Percentiles rank a stretch among this genome's conserved stretches.
Conservation (phyloP, 2,888 invertebrate genomes). For the Neelides folsomi region DNA sequence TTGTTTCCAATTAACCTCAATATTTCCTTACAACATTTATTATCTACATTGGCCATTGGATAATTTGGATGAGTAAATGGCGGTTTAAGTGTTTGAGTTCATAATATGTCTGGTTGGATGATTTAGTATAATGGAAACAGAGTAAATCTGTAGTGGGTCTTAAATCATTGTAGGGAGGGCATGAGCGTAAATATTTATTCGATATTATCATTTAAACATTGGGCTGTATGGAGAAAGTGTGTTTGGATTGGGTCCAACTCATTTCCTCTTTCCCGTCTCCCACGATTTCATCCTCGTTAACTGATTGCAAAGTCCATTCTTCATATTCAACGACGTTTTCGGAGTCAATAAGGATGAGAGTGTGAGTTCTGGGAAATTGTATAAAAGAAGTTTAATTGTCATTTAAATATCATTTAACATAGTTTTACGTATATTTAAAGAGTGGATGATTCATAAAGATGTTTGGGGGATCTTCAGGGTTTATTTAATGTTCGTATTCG, state of each 20-base stretch:
- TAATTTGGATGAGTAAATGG: not conserved
- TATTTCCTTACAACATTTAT: too few species aligned
- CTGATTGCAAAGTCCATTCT: slow-evolving; percentile 48
- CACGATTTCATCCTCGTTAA: slow-evolving; percentile 13
- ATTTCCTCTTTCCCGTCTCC: too few species aligned
- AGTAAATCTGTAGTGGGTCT: slow-evolving; percentile 2
- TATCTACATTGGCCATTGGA: too few species aligned
- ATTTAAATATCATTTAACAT: too few species aligned
- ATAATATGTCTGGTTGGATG: not conserved
- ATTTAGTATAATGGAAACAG: not conserved
- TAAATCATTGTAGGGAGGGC: slow-evolving; percentile 3
- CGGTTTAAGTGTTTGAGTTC: not conserved
- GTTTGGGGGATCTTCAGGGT: too few species aligned
- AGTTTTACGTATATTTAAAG: too few species aligned
- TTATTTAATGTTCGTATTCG: too few species aligned
- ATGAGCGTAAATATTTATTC: too few species aligned
- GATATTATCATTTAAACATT: too few species aligned
- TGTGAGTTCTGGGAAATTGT: slow-evolving; percentile 48
- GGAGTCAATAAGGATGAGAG: slow-evolving; percentile 52
- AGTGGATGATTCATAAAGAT: too few species aligned
- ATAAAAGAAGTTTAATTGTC: not conserved
- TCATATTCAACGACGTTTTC: slow-evolving; percentile 50
- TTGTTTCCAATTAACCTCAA: slow-evolving; percentile 2
- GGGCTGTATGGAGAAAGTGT: too few species aligned
- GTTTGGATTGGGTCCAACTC: too few species aligned